Evolutionary conservation across 2,113 vertebrate genomes (phyloP), one percentile per base, ranked within the genome.

Genomic region (Mastomys coucha): DNA sequence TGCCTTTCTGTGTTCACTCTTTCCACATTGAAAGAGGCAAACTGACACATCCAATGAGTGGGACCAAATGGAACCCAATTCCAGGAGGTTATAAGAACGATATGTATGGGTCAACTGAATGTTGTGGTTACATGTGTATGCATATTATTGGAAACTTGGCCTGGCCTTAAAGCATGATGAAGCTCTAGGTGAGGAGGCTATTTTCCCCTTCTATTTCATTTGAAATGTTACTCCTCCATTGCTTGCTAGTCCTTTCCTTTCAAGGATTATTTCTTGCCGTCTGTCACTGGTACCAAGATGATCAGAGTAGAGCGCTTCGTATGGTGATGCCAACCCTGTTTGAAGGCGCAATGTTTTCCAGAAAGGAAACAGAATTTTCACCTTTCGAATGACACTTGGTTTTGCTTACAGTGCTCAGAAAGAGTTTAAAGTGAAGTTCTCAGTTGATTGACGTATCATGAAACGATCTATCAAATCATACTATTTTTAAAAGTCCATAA

Each of bases 361-460:
- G 63, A 86, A 88, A 92, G 36, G 24, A 63, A 39, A 67, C 28
- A 49, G 33, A 28, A 9, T 93, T 93, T 92, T 93, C 60, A 72
- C 92, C 28, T 76, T 67, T 77, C 84, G 92, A 75, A 91, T 73
- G n/a, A 65, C 58, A 86, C 16, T 14, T 89, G 36, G 16, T 26
- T 88, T 94, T 6, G 58, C 76, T 85, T 93, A 92, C 17, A n/a
- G 36, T 60, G 33, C 33, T 82, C 53, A 12, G 72, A 22, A 12
- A 86, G 16, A 42, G 24, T n/a, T 65, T 80, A 88, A 78, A 58
- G 26, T 87, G n/a, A 85, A 89, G 56, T 33, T 93, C 89, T 4
- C 7, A 85, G n/a, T 0, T 88, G 24, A 80, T 80, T 69, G 33
- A 14, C 78, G 28, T 58, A n/a, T n/a, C n/a, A 89, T 87, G 51